These are phyloP conservation scores for Tolmerus cingulatus DNA, from an alignment of 2,888 invertebrate species.

Conservation along the genomic window DNA sequence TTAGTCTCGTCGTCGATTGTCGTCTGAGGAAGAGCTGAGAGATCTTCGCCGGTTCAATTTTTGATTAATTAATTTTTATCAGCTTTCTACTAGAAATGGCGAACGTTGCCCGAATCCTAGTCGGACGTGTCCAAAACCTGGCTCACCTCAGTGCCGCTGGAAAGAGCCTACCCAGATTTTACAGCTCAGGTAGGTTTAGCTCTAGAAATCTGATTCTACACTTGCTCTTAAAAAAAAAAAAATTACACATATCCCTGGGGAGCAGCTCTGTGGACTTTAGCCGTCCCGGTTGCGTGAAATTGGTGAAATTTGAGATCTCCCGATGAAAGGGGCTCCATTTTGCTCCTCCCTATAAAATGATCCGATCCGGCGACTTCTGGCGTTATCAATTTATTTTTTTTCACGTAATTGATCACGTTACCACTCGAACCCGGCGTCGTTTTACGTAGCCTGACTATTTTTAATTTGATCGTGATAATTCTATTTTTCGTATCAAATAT, in stretches of 20 bases:
- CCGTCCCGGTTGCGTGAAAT: neutral
- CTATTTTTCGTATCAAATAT: neutral
- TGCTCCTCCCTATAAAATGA: neutral
- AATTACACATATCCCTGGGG: neutral
- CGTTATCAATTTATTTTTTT: neutral
- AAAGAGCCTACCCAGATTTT: slow-evolving; percentile 51
- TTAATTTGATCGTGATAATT: neutral
- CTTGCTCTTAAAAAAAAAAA: neutral
- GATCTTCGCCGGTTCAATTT: neutral
- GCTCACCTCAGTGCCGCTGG: slow-evolving; percentile 52
- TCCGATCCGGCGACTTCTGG: neutral
- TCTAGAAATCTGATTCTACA: neutral
- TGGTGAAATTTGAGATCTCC: neutral
- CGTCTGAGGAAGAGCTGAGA: neutral
- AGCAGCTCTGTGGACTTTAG: neutral
- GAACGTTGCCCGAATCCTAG: slow-evolving; percentile 59
- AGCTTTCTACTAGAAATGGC: slow-evolving; percentile 54
- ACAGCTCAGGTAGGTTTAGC: neutral
- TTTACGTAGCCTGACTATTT: neutral
- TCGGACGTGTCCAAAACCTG: slow-evolving; percentile 56
- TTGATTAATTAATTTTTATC: neutral
- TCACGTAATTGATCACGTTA: neutral
- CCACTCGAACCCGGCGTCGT: neutral
- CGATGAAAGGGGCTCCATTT: neutral
- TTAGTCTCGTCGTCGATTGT: neutral